These are phyloP conservation scores for Myzus persicae DNA, from an alignment of 1,140 invertebrate genomes.

Conservation along the genomic window DNA sequence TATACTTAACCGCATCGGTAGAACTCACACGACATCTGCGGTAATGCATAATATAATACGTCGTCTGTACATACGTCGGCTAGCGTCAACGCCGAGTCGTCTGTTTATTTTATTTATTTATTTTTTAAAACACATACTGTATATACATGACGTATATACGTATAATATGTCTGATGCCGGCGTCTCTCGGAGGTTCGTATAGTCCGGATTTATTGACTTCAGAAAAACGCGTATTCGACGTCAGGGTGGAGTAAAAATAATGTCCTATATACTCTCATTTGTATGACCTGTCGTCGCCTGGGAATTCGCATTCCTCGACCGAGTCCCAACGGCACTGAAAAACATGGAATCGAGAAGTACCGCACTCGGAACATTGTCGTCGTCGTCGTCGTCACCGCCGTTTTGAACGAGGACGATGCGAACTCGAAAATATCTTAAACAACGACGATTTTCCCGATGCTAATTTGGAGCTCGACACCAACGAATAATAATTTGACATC, in stretches of 20 bases:
- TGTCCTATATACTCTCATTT: conserved; percentile 21
- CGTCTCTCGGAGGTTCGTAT: background rate
- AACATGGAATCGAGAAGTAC: background rate
- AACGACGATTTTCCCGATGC: background rate
- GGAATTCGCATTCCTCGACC: background rate
- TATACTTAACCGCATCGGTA: background rate
- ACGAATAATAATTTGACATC: background rate
- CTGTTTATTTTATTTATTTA: background rate
- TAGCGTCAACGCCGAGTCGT: background rate
- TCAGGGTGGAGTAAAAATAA: conserved; percentile 36
- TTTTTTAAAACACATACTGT: background rate
- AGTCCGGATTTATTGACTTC: conserved; percentile 34
- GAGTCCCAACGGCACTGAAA: background rate
- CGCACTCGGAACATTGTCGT: background rate
- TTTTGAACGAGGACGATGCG: background rate
- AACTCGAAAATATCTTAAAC: background rate
- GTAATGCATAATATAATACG: background rate
- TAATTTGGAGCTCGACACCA: background rate
- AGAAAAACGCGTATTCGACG: background rate
- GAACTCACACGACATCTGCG: background rate
- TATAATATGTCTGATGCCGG: background rate
- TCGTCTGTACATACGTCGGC: background rate
- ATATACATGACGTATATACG: background rate
- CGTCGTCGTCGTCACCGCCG: no score
- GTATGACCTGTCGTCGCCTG: conserved; percentile 28